Evolutionary conservation across 2,113 vertebrate genomes (phyloP).

Genomic region (Chroicocephalus ridibundus): DNA sequence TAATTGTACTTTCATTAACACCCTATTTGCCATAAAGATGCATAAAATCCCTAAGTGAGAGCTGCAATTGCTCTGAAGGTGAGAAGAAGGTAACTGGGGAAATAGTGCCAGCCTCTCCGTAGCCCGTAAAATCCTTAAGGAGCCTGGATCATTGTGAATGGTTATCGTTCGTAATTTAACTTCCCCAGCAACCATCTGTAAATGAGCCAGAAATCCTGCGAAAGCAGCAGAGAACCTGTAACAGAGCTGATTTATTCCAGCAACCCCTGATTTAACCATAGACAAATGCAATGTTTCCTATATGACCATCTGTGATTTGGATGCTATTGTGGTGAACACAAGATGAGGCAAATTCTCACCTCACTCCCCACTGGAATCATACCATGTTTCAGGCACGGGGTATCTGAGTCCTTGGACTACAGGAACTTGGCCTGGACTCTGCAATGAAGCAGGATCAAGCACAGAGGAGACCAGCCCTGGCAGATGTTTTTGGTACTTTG

Average conservation of each 20-base stretch:
- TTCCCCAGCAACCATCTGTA: background rate
- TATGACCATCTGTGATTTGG: background rate
- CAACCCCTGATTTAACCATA: background rate
- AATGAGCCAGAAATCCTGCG: background rate
- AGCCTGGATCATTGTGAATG: background rate
- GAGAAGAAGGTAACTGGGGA: background rate
- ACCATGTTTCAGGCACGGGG: background rate
- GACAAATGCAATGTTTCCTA: background rate
- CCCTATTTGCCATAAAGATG: background rate
- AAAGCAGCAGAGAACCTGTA: background rate
- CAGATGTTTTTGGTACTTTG: background rate
- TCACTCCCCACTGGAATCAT: background rate
- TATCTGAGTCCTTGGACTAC: background rate
- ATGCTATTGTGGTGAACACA: background rate
- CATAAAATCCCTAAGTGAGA: background rate
- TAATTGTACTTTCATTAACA: constrained; percentile 34
- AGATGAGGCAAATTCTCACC: background rate
- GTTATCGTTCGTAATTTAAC: background rate
- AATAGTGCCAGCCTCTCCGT: background rate
- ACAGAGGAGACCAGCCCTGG: background rate
- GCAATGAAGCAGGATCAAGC: background rate
- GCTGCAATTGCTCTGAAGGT: background rate
- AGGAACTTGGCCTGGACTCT: background rate
- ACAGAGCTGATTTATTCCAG: constrained; percentile 1
- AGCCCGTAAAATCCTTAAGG: background rate